Base-by-base conservation (phyloP, 1,140 invertebrate genomes). In the Bilobella aurantiaca region DNA sequence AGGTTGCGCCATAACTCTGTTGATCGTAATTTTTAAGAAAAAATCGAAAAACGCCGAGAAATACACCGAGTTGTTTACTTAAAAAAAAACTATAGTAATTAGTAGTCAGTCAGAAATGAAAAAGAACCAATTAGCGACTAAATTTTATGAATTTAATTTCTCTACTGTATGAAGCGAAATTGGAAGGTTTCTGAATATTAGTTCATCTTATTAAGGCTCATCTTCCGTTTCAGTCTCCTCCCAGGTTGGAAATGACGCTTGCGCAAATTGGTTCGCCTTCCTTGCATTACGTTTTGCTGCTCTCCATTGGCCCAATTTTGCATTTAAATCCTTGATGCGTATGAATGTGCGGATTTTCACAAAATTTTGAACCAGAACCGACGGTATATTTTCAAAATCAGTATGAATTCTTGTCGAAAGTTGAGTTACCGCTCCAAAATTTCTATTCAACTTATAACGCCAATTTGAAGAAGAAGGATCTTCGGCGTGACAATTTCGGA, bases 361-460 rank as follows among this genome's bases (percentile, higher is more conserved):
- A 18, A 12, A 42, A 18, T 42, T 12, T 18, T 42, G 8, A 18
- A 42, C 18, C 8, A 42, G 34, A 12, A 12, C 18, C 34, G 8
- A 8, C 18, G 34, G 34, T 8, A 42, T 42, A 42, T 42, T 42
- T 12, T 8, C 34, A 42, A 42, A 42, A 18, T 42, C 34, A 8
- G 18, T 18, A 12, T 42, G 34, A 12, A 42, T 12, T 42, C 34
- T 42, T 42, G 34, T 12, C 8, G 34, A 8, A 8, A 42, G 34
- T 18, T 12, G 8, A 42, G 34, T 12, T 12, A 42, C 34, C 34
- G 18, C 34, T 42, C 34, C 34, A 42, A 12, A 42, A 18, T 42
- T 42, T 18, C 34, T 42, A 18, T 42, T 42, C 34, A 42, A 42
- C 18, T 63, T 21, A 77, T 76, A 2, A 42, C 18, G 18, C 34